Evolutionary conservation across 1,140 invertebrate species (phyloP).

Genomic region (Dysdera silvatica): DNA sequence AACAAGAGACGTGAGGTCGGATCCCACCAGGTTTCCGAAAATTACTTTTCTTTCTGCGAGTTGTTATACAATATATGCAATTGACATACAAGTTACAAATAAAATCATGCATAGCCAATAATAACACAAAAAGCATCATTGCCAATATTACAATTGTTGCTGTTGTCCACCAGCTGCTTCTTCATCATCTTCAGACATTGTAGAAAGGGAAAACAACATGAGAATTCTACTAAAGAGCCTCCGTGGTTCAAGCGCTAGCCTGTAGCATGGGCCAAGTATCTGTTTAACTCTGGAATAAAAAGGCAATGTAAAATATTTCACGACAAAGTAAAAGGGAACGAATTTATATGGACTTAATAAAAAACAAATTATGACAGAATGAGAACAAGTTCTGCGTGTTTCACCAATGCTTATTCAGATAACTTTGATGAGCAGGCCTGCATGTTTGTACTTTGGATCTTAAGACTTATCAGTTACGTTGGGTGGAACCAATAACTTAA

Average conservation of each 20-base stretch:
- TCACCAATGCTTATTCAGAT: background rate
- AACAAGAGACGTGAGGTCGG: no score
- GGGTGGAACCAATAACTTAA: no score
- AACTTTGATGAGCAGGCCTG: no score
- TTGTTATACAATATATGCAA: no score
- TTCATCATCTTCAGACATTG: slow-evolving; percentile 44
- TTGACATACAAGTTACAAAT: no score
- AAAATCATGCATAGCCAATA: background rate
- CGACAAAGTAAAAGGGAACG: background rate
- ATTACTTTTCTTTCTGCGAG: no score
- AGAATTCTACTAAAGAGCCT: slow-evolving; percentile 46
- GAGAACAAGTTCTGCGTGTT: background rate
- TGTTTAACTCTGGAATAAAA: slow-evolving; percentile 20
- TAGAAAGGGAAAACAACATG: slow-evolving; percentile 47
- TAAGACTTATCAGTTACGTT: no score
- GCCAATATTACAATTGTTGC: slow-evolving; percentile 34
- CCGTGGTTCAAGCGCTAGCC: slow-evolving; percentile 38
- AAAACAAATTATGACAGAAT: background rate
- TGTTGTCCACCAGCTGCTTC: slow-evolving; percentile 41
- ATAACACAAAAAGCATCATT: background rate
- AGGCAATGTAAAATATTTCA: background rate
- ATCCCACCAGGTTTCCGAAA: no score
- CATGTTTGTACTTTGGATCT: no score
- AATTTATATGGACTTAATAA: background rate
- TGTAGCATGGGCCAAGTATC: slow-evolving; percentile 37